Evolutionary conservation across 2,797 vertebrate species (phyloP), one percentile per base, ranked within the genome.

Genomic region (Pangasius djambal): DNA sequence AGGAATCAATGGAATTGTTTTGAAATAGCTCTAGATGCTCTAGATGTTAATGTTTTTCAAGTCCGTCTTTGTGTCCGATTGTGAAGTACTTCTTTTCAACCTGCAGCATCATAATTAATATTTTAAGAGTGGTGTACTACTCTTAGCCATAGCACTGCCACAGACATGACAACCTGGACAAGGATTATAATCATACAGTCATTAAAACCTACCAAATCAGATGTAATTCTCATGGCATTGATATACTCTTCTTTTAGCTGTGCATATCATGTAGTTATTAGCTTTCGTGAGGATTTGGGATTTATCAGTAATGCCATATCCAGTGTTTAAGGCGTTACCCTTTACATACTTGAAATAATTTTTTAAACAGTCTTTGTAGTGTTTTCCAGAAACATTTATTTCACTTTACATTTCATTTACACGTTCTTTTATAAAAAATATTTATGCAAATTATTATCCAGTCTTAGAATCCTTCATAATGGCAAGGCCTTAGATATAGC

Each of bases 401-500:
- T 61, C 55, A 72, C 61, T 40, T 55, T 40, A 37, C 63, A 79
- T 31, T 48, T 50, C 40, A 86, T 90, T 69, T 52, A 89, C 69
- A 89, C 9, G 74, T 88, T 78, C 57, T 61, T 86, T 88, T 78
- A 88, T 86, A 7, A 6, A 28, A 48, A 48, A 48, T 48, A 48
- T 0, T 16, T 2, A 61, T 28, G 57, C 59, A 44, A 16, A 78
- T 61, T 87, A 67, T 87, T 69, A 37, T 37, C 63, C 77, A 83
- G 75, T 61, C 44, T 52, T 63, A 28, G 28, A 81, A 91, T 92
- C 79, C 25, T 1, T 72, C 59, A 15, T 63, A 72, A 69, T 75
- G n/a, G 82, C 40, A 9, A 9, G 16, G 22, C 63, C 40, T 97
- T 96, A 99, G 93, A 99, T 98, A 94, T 98, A 99, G 93, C 97